These are phyloP conservation scores for Percina caprodes DNA, from an alignment of 2,113 vertebrate genomes.

Conservation along the genomic window DNA sequence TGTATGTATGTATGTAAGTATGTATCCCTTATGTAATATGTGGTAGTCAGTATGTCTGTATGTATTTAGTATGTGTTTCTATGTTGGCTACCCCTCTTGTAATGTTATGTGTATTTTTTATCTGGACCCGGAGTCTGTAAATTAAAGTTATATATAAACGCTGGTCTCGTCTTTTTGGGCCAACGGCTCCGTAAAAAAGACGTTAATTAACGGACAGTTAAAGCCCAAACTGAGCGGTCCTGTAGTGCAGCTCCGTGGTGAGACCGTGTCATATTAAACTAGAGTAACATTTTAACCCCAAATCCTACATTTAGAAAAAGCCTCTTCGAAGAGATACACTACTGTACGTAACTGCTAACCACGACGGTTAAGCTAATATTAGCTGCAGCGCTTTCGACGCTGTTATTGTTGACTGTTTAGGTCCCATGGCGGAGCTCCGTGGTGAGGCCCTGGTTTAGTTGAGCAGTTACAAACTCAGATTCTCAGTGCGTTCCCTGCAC, in stretches of 20 bases:
- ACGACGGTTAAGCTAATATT: rapidly evolving
- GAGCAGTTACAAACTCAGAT: constrained; percentile 70
- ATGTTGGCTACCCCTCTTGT: too few species aligned
- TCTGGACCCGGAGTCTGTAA: too few species aligned
- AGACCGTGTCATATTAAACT: constrained; percentile 48
- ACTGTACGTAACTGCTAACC: rapidly evolving
- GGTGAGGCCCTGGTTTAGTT: constrained; percentile 80
- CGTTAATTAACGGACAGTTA: not conserved
- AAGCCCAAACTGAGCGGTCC: constrained; percentile 49
- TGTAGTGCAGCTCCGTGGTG: constrained; percentile 75
- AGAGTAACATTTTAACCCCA: not conserved
- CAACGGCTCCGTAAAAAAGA: not conserved
- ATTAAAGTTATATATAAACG: too few species aligned
- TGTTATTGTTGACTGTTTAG: constrained; percentile 69
- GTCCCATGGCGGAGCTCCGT: constrained; percentile 86
- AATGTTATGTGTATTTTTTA: too few species aligned
- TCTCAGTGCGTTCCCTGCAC: constrained; percentile 4
- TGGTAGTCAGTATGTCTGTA: too few species aligned
- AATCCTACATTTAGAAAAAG: rapidly evolving
- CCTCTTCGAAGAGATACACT: rapidly evolving
- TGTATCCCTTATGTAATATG: too few species aligned
- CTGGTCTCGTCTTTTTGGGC: too few species aligned
- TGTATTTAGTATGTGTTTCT: too few species aligned
- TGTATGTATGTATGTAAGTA: too few species aligned
- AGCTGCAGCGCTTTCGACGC: constrained; percentile 4